These are phyloP conservation scores for Limnodromus scolopaceus DNA, from an alignment of 2,797 vertebrate species.

Conservation along the genomic window DNA sequence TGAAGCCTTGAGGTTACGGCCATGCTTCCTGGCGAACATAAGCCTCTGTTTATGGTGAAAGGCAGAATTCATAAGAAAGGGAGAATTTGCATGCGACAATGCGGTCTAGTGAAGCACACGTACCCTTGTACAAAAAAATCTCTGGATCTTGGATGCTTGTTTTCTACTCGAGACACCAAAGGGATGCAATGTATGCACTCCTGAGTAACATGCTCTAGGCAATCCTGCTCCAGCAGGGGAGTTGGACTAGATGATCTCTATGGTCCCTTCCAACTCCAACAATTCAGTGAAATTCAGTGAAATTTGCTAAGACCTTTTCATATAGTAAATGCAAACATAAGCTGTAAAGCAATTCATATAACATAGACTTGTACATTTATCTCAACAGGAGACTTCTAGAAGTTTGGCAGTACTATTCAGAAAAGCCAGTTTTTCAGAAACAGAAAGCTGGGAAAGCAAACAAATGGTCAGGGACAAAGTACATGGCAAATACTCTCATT, in stretches of 20 bases:
- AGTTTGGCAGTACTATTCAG: background rate
- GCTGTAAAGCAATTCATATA: background rate
- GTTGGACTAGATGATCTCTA: too few species aligned
- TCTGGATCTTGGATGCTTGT: background rate
- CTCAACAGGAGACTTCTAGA: background rate
- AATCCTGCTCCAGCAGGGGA: too few species aligned
- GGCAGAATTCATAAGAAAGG: background rate
- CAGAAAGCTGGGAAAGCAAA: constrained; percentile 15
- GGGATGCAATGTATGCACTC: background rate
- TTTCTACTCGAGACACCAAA: background rate
- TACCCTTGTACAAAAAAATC: background rate
- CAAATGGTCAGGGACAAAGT: background rate
- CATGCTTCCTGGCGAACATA: background rate
- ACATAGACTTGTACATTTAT: background rate
- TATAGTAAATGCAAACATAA: background rate
- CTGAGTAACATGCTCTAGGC: too few species aligned
- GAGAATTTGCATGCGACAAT: background rate
- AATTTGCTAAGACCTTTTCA: background rate
- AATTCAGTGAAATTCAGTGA: too few species aligned
- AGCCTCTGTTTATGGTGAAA: background rate
- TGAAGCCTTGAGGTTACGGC: background rate
- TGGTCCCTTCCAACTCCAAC: too few species aligned
- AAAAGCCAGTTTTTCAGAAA: background rate
- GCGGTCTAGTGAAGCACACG: background rate
- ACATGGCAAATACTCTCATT: background rate